Percentiles rank a stretch among this genome's conserved stretches.
These are phyloP conservation scores for Metellina segmentata DNA, from an alignment of 2,888 invertebrate genomes.

Conservation along the genomic window DNA sequence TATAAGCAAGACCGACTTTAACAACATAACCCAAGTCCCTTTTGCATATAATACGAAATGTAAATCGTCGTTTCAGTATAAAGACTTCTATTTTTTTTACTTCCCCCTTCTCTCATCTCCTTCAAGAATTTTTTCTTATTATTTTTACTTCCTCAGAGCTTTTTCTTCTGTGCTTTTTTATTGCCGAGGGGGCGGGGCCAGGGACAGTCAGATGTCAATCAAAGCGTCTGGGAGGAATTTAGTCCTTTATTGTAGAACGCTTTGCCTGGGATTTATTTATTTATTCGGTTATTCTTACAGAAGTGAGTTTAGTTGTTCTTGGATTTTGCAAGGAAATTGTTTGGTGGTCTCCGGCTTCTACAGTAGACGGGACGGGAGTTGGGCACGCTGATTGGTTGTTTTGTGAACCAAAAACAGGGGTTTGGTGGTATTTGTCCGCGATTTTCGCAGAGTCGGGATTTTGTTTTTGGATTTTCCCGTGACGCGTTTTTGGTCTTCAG, in stretches of 20 bases:
- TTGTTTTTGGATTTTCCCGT: not conserved
- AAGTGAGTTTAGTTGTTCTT: slow-evolving; percentile 61
- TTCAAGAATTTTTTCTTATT: slow-evolving; percentile 42
- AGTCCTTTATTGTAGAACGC: slow-evolving; percentile 67
- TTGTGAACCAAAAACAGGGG: slow-evolving; percentile 21
- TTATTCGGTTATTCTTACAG: slow-evolving; percentile 65
- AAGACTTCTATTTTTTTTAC: slow-evolving; percentile 1
- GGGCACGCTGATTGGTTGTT: slow-evolving; percentile 53
- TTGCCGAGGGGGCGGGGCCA: slow-evolving; percentile 43
- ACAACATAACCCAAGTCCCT: slow-evolving; percentile 25
- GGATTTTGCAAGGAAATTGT: slow-evolving; percentile 62
- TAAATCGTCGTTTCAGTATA: slow-evolving; percentile 71
- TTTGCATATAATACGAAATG: slow-evolving; percentile 73
- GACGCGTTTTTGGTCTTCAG: too few relatives aligned
- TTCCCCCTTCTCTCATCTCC: slow-evolving; percentile 20
- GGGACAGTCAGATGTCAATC: slow-evolving; percentile 64
- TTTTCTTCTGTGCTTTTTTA: slow-evolving; percentile 48
- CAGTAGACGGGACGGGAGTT: not conserved
- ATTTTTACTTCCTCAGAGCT: slow-evolving; percentile 48
- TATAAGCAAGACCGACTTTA: slow-evolving; percentile 34
- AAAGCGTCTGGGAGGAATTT: slow-evolving; percentile 69
- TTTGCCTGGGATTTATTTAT: slow-evolving; percentile 49
- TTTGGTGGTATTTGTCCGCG: not conserved
- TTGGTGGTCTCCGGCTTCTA: slow-evolving; percentile 7
- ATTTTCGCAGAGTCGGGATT: not conserved